phyloP scores from a whole-genome alignment of 2,797 vertebrate species.

The Gallinago stenura region DNA sequence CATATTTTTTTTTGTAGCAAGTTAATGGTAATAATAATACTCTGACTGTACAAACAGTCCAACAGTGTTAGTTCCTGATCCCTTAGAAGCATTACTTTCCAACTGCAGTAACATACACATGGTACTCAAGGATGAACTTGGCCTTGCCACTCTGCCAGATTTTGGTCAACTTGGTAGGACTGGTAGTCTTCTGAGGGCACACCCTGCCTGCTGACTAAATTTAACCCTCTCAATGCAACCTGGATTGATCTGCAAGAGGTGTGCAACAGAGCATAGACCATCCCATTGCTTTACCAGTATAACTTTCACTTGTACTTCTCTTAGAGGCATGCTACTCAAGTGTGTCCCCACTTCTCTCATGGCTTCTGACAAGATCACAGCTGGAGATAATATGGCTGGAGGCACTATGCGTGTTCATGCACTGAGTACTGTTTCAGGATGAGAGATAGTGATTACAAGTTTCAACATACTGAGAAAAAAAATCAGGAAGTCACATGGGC shows the following conservation, averaged over 20 bases:
- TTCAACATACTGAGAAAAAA: background rate
- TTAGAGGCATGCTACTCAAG: background rate
- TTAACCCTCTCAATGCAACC: background rate
- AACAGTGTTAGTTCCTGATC: background rate
- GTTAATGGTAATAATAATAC: background rate
- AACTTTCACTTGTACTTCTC: background rate
- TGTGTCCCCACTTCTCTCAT: background rate
- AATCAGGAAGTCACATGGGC: background rate
- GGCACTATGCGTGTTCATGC: background rate
- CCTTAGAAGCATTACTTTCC: background rate
- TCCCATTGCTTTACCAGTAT: background rate
- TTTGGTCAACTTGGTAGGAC: background rate
- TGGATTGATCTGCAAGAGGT: background rate
- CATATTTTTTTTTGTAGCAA: background rate
- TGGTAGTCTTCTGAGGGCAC: background rate
- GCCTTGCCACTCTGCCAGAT: accelerated
- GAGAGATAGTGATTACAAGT: background rate
- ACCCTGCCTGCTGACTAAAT: background rate
- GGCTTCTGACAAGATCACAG: background rate
- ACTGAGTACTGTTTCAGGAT: background rate
- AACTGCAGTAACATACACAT: no score
- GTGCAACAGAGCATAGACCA: background rate
- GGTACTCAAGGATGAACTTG: background rate
- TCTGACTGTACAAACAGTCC: background rate
- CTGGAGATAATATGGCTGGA: background rate